Evolutionary conservation across 2,113 vertebrate species (phyloP), one percentile per base, ranked within the genome.

Genomic region (Dinomys branickii): DNA sequence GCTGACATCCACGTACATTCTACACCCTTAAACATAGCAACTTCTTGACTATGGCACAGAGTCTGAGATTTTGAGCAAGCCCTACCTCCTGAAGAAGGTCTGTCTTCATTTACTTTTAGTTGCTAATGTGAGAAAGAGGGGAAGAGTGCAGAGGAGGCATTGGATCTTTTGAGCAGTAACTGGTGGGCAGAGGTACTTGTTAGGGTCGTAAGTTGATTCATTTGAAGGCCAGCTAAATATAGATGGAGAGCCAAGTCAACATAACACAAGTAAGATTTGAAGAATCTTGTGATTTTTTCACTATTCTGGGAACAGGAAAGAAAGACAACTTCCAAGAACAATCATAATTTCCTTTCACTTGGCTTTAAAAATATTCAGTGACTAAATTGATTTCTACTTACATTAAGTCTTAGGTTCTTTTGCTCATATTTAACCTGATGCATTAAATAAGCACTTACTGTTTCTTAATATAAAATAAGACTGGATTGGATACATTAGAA

Each of bases 331-430:
- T 77, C 44, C 20, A 89, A 28, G 58, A 85, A 81, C 77, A 35
- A 91, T 77, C 28, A 47, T 85, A n/a, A 56, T 71, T 94, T 87
- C 24, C 75, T 90, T 78, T 91, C 26, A 83, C 47, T 47, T 83
- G 24, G 20, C 41, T 78, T 86, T 41, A 22, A 73, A 77, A 88
- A 47, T 8, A 69, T 89, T 75, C 16, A 65, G 80, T 50, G 26
- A 30, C n/a, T 85, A 67, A 77, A 54, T 35, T 82, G 71, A 73
- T 73, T 59, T 89, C 30, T 82, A 59, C 38, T 59, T 59, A 80
- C 30, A 44, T 78, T 47, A 41, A 58, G 6, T 81, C 35, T 83
- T 90, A 77, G 73, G 73, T 47, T 69, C 38, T 58, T 73, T 67
- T 58, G 24, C 50, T 95, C 63, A 65, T 44, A 58, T 94, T 71